A percentile compares a stretch with the other conserved stretches of the same genome.
These are phyloP conservation scores for Rhynchonycteris naso DNA, from an alignment of 2,797 vertebrate species.

Conservation along the genomic window DNA sequence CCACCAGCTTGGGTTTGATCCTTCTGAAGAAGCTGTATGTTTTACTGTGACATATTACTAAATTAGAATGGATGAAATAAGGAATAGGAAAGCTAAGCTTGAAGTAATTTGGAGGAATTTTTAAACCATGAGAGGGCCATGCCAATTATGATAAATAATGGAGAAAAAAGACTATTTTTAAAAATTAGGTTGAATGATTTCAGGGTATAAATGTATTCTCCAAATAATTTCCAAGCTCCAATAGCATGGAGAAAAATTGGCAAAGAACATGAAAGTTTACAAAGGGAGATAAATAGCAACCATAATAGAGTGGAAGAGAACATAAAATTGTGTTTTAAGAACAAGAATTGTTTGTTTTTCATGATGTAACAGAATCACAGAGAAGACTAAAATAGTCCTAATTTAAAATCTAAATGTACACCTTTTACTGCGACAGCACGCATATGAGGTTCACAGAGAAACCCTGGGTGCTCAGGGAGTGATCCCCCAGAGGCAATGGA, in stretches of 20 bases:
- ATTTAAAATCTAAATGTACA: slow-evolving; percentile 5
- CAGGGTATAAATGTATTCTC: background rate
- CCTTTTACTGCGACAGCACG: background rate
- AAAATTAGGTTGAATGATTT: background rate
- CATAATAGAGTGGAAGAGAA: background rate
- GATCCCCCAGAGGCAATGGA: background rate
- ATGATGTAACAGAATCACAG: background rate
- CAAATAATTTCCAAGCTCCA: background rate
- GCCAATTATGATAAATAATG: background rate
- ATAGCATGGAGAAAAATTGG: background rate
- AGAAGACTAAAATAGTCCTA: background rate
- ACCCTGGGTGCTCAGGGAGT: background rate
- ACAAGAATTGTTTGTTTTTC: background rate
- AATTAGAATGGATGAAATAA: background rate
- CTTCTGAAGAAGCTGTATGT: background rate
- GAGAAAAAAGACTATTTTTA: background rate
- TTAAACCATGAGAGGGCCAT: background rate
- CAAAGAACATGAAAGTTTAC: background rate
- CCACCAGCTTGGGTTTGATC: background rate
- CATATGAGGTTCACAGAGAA: background rate
- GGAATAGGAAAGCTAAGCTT: background rate
- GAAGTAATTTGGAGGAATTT: slow-evolving; percentile 29
- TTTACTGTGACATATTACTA: background rate
- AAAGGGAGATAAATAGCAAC: background rate
- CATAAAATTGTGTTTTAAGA: background rate